These are phyloP conservation scores for Limnephilus marmoratus DNA, from an alignment of 2,888 invertebrate species.

Conservation along the genomic window DNA sequence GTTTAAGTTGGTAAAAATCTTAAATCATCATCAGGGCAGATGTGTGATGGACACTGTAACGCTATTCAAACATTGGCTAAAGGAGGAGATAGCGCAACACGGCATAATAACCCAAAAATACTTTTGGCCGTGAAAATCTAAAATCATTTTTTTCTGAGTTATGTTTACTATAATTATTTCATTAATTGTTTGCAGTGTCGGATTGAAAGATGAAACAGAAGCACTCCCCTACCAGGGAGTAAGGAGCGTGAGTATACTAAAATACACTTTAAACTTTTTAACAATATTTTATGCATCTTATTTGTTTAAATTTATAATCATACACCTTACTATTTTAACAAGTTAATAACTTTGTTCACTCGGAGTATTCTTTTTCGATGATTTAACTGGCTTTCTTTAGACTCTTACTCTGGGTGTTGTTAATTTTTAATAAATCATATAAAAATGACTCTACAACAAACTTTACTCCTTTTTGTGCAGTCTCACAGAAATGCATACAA, in stretches of 20 bases:
- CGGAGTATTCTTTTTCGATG: not conserved
- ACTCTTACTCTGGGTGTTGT: not conserved
- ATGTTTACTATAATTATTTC: not conserved
- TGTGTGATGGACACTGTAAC: no score
- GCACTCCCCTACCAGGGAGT: slow-evolving; percentile 88
- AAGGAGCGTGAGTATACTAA: slow-evolving; percentile 86
- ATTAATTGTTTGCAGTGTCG: slow-evolving; percentile 81
- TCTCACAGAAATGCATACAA: no score
- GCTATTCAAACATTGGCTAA: no score
- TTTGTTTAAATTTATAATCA: not conserved
- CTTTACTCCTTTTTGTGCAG: not conserved
- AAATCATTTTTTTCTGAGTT: slow-evolving; percentile 68
- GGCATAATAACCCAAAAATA: no score
- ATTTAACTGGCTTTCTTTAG: not conserved
- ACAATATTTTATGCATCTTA: not conserved
- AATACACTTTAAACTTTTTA: not conserved
- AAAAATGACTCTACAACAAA: not conserved
- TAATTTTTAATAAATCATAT: not conserved
- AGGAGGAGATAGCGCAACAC: no score
- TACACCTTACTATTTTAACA: not conserved
- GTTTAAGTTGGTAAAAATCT: no score
- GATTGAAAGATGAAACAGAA: slow-evolving; percentile 94
- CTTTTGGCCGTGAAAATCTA: no score
- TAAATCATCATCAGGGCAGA: no score
- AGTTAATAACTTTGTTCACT: not conserved